A percentile compares a stretch with the other conserved stretches of the same genome.
Conservation (phyloP, 2,797 vertebrate species). For the Xenopus petersii region DNA sequence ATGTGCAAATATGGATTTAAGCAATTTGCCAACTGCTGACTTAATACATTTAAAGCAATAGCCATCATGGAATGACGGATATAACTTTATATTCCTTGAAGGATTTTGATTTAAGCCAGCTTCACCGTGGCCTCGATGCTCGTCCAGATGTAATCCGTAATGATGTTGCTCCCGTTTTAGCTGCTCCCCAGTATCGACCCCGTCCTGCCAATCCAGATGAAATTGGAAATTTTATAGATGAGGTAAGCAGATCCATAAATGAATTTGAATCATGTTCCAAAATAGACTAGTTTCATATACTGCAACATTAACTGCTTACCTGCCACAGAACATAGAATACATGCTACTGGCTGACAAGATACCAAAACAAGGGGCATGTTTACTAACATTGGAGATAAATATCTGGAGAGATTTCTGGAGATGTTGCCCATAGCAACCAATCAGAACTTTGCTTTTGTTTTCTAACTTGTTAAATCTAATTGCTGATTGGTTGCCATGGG, state of each 20-base stretch:
- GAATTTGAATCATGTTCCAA: not conserved
- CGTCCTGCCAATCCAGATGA: conserved; percentile 87
- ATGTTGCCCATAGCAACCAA: too few relatives aligned
- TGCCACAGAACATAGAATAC: too few relatives aligned
- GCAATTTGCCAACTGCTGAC: not conserved
- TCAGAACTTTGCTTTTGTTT: too few relatives aligned
- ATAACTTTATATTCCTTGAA: conserved; percentile 43
- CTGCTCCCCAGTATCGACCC: conserved; percentile 77
- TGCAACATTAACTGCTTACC: too few relatives aligned
- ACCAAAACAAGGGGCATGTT: too few relatives aligned
- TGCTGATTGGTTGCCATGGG: too few relatives aligned
- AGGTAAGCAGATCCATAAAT: conserved; percentile 67
- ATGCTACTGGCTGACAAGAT: too few relatives aligned
- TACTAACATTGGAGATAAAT: too few relatives aligned
- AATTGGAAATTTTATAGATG: conserved; percentile 87
- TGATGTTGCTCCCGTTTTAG: conserved; percentile 74
- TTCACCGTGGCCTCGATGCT: conserved; percentile 88
- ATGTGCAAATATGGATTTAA: not conserved
- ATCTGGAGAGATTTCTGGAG: too few relatives aligned
- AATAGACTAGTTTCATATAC: too few relatives aligned
- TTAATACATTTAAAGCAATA: not conserved
- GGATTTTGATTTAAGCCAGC: conserved; percentile 87
- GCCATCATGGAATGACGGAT: not conserved
- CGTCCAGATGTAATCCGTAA: conserved; percentile 82
- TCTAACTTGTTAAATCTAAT: too few relatives aligned